These are phyloP conservation scores for Notiomystis cincta DNA, from an alignment of 2,113 vertebrate species.

Conservation along the genomic window DNA sequence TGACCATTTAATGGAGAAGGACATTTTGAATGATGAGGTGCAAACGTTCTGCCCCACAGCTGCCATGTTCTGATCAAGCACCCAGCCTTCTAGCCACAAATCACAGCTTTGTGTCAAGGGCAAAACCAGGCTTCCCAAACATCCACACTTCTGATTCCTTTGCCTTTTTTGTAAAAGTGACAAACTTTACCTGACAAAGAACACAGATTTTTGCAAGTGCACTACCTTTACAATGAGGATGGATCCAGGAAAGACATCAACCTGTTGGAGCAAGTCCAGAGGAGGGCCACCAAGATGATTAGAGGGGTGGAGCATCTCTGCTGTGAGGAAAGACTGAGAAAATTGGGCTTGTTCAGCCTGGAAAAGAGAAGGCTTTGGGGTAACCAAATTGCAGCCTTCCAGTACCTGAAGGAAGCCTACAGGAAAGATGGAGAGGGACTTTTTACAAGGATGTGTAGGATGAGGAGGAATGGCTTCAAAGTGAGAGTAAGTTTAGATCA, in stretches of 20 bases:
- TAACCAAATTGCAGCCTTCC: neutral
- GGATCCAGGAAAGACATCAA: neutral
- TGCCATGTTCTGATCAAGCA: neutral
- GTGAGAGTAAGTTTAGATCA: neutral
- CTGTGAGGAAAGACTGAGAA: neutral
- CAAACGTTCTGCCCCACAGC: neutral
- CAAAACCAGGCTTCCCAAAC: neutral
- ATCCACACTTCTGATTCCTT: neutral
- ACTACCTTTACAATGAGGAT: neutral
- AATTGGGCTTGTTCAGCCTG: neutral
- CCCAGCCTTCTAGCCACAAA: neutral
- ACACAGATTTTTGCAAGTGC: neutral
- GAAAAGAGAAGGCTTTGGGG: neutral
- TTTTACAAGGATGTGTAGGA: neutral
- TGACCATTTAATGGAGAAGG: neutral
- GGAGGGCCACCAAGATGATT: neutral
- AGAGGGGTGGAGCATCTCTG: neutral
- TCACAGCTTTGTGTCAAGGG: neutral
- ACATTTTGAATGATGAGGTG: neutral
- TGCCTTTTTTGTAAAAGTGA: neutral
- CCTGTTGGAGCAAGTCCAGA: neutral
- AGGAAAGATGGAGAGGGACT: neutral
- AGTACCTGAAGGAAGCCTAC: neutral
- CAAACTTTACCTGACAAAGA: neutral
- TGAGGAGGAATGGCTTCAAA: neutral